These are phyloP conservation scores for Pteruthius melanotis DNA, from an alignment of 2,113 vertebrate species.

Conservation along the genomic window DNA sequence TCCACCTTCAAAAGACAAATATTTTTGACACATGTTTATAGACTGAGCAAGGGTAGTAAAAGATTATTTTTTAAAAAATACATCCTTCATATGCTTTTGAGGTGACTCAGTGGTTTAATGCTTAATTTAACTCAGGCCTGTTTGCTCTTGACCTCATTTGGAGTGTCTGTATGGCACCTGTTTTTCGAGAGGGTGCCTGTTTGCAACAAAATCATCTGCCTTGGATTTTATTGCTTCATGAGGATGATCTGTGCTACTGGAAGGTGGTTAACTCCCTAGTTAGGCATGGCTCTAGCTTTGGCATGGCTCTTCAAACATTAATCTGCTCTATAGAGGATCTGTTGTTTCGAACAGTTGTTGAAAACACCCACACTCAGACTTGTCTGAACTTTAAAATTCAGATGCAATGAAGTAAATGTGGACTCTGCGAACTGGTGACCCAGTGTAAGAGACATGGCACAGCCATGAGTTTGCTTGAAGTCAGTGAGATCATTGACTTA, in stretches of 20 bases:
- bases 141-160: background rate
- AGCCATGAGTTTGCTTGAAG: background rate
- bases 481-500: background rate
- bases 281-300: background rate
- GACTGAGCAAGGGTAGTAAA: background rate
- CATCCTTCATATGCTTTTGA: background rate
- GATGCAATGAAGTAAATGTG: background rate
- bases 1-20: background rate
- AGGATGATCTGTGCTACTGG: background rate
- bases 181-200: background rate
- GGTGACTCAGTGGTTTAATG: background rate
- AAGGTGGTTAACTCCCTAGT: background rate
- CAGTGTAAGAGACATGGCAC: fast-evolving
- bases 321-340: background rate
- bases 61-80: background rate
- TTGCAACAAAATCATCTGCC: background rate
- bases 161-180: background rate
- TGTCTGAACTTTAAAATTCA: background rate
- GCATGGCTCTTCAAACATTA: background rate
- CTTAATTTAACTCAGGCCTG: background rate
- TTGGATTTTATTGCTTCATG: background rate
- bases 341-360: background rate
- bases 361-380: background rate
- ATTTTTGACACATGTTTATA: background rate
- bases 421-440: background rate